Conservation (phyloP, 2,113 vertebrate genomes). For the Diadophis punctatus region DNA sequence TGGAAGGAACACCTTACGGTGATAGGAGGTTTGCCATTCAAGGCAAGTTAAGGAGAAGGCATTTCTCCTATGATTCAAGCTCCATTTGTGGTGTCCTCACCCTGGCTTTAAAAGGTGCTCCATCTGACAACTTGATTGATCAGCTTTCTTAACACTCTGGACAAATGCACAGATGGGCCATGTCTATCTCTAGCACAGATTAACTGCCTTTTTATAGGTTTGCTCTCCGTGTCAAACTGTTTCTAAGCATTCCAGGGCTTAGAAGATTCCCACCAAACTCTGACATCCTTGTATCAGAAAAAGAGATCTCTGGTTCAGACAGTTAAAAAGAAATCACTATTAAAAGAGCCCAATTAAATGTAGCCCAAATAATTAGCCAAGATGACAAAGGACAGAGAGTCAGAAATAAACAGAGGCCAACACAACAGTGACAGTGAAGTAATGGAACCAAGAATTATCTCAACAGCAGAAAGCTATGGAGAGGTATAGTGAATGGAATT, state of each 20-base stretch:
- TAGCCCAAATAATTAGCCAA: neutral
- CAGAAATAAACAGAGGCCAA: neutral
- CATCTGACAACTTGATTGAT: neutral
- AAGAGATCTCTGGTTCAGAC: conserved; percentile 8
- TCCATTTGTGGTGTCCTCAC: neutral
- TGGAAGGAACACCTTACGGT: neutral
- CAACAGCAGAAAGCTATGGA: neutral
- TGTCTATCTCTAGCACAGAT: neutral
- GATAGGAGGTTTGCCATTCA: neutral
- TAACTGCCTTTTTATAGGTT: conserved; percentile 5
- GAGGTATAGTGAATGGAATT: neutral
- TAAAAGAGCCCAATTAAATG: neutral
- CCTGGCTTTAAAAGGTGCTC: neutral
- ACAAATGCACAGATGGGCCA: neutral
- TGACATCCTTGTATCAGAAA: neutral
- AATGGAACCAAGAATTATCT: neutral
- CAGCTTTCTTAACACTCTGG: neutral
- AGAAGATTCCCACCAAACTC: neutral
- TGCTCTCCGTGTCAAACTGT: neutral
- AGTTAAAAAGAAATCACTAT: neutral
- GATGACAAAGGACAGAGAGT: neutral
- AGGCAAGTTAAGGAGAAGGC: neutral
- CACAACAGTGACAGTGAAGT: neutral
- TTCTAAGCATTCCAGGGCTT: neutral
- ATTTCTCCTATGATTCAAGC: neutral